These are phyloP conservation scores for Thera obeliscata DNA, from an alignment of 2,888 invertebrate genomes.

Conservation along the genomic window DNA sequence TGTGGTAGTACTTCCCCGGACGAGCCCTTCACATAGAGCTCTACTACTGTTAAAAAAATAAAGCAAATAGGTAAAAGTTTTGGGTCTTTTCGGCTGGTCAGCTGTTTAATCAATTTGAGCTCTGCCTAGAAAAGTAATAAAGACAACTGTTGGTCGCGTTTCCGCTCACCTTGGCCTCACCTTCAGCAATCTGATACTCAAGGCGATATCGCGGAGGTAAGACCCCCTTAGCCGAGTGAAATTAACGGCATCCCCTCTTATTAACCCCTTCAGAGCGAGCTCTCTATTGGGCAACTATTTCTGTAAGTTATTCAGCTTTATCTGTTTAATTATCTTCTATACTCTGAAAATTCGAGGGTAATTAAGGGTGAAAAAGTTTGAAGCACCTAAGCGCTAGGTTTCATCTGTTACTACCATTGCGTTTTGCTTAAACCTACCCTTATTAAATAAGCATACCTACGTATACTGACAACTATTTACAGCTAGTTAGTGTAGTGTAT, in stretches of 20 bases:
- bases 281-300: conserved; percentile 61
- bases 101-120: too few relatives aligned
- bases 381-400: neutral
- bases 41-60: too few relatives aligned
- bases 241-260: conserved; percentile 73
- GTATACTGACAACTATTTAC: too few relatives aligned
- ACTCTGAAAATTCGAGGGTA: conserved; percentile 29
- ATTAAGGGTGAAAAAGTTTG: conserved; percentile 27
- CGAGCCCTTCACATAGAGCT: too few relatives aligned
- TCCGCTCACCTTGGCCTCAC: conserved; percentile 6
- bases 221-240: conserved; percentile 61
- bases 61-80: too few relatives aligned
- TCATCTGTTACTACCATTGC: too few relatives aligned
- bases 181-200: conserved; percentile 58
- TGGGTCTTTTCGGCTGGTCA: too few relatives aligned
- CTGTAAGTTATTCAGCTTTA: conserved; percentile 48
- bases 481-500: too few relatives aligned
- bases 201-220: conserved; percentile 56
- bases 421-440: too few relatives aligned
- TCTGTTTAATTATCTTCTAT: conserved; percentile 39
- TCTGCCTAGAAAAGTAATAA: too few relatives aligned
- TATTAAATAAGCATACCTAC: too few relatives aligned
- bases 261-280: conserved; percentile 68
- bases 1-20: too few relatives aligned
- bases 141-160: conserved; percentile 5